Evolutionary conservation across 2,113 vertebrate species (phyloP), one percentile per base, ranked within the genome.

Genomic region (Phoenicopterus ruber): DNA sequence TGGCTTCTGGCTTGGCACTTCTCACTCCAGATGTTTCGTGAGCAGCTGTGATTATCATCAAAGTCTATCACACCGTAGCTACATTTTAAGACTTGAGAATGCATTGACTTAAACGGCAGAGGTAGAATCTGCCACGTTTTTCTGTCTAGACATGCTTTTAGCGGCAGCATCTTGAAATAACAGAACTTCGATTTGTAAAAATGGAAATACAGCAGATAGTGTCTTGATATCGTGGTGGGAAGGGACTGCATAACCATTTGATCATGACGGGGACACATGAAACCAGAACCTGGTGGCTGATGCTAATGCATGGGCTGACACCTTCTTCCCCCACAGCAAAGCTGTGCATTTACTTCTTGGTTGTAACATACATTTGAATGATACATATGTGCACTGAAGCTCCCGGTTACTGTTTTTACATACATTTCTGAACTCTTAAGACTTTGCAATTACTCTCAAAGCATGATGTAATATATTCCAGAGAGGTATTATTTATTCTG

Each of bases 91-190:
- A 79, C 49, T 49, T 49, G 61, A 86, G 82, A 86, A 82, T 36
- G 28, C 49, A 31, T 25, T 71, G 49, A 59, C 26, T 74, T 86
- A 66, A 87, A 57, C 0, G 11, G 42, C 13, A 3, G 83, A 96
- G 76, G 86, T 72, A 61, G 80, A 86, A 94, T 86, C 61, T 83
- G 57, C 76, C 69, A 79, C 36, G 12, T 88, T 91, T 87, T 88
- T 91, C 76, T 88, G 73, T 91, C 92, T 96, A 83, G 88, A 91
- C 57, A 11, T 81, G 88, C 77, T 92, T 92, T 96, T 93, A 92
- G 80, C 78, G 82, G 47, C 59, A 59, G 31, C 3, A 2, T 61
- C 78, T 70, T 91, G 36, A 90, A 83, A 83, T 62, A 69, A 77
- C 12, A 62, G 71, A 76, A 62, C 29, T n/a, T 10, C 32, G 34